Evolutionary conservation across 2,888 invertebrate species (phyloP).

Genomic region (Marasmarcha lunaedactyla): DNA sequence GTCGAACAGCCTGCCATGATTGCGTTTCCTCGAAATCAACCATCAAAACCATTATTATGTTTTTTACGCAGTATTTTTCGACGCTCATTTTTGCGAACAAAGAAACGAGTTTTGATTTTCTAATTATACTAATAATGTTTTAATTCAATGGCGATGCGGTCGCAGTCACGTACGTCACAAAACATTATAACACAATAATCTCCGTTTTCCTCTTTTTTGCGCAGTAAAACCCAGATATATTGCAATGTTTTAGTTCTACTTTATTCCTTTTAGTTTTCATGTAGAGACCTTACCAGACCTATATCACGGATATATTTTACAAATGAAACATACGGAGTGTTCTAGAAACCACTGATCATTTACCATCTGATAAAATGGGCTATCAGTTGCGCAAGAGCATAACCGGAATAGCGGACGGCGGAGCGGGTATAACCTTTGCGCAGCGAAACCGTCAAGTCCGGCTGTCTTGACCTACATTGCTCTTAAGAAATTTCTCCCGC

Average conservation of each 20-base stretch:
- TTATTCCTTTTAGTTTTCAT: not conserved
- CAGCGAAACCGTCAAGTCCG: slow-evolving; percentile 63
- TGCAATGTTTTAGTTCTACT: too few species aligned
- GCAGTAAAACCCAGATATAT: not conserved
- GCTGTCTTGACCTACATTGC: slow-evolving; percentile 63
- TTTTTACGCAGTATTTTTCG: slow-evolving; percentile 10
- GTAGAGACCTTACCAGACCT: too few species aligned
- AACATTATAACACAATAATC: too few species aligned
- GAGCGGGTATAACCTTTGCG: slow-evolving; percentile 55
- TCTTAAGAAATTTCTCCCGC: slow-evolving; percentile 65
- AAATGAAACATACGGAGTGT: slow-evolving; percentile 20
- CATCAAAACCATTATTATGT: slow-evolving; percentile 19
- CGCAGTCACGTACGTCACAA: slow-evolving; percentile 5
- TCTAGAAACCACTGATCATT: slow-evolving; percentile 48
- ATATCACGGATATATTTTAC: too few species aligned
- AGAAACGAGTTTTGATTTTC: not conserved
- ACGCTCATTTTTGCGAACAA: slow-evolving; percentile 9
- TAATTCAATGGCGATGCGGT: not conserved
- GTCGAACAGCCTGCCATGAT: not conserved
- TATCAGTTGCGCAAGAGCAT: slow-evolving; percentile 51
- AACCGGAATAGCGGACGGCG: slow-evolving; percentile 48
- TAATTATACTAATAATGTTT: too few species aligned
- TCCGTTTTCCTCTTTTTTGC: too few species aligned
- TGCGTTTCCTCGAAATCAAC: slow-evolving; percentile 36
- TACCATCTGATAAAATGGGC: slow-evolving; percentile 54